Conservation (phyloP, 2,113 vertebrate species). For the Actinemys pallida region DNA sequence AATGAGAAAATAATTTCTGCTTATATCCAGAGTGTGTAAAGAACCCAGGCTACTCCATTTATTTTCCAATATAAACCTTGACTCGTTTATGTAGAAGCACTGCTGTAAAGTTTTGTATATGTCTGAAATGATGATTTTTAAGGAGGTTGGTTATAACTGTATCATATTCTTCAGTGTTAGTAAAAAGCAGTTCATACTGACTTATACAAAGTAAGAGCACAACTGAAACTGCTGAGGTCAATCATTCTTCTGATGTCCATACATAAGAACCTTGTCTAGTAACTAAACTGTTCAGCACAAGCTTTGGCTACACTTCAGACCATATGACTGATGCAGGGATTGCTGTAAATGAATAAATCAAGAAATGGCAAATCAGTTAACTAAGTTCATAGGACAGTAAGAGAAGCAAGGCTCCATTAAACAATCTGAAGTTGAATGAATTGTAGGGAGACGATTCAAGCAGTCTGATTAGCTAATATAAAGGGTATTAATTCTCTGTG, state of each 20-base stretch:
- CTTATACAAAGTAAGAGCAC: neutral
- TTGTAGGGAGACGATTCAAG: neutral
- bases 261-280: neutral
- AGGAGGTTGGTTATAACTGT: neutral
- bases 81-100: conserved; percentile 57
- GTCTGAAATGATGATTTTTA: conserved; percentile 36
- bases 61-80: neutral
- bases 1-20: neutral
- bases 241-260: neutral
- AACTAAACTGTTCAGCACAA: neutral
- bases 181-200: neutral
- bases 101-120: conserved; percentile 11
- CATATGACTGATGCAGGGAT: neutral
- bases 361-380: neutral
- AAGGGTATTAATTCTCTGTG: neutral
- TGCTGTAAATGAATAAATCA: neutral
- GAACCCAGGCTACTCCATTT: neutral
- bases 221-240: neutral
- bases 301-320: neutral
- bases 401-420: neutral
- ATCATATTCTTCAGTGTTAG: neutral
- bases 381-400: neutral
- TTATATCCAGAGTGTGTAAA: conserved; percentile 6
- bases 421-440: neutral
- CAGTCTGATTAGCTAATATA: neutral